These are phyloP conservation scores for Xanthia icteritia DNA, from an alignment of 2,888 invertebrate genomes.

Conservation along the genomic window DNA sequence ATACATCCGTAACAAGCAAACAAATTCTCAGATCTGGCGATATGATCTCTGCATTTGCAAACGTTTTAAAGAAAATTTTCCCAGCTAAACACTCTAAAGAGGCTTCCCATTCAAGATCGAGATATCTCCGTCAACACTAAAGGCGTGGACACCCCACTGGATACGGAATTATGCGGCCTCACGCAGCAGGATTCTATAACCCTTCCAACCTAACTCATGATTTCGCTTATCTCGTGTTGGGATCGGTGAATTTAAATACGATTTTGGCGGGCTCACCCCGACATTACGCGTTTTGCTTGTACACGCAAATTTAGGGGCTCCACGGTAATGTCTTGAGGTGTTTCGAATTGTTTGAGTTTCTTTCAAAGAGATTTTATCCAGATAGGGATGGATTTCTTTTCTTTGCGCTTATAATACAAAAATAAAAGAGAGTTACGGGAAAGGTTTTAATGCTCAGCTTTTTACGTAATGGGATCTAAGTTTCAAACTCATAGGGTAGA, in stretches of 20 bases:
- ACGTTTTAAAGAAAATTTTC: conserved; percentile 68
- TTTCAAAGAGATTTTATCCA: conserved; percentile 67
- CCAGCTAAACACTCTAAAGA: conserved; percentile 65
- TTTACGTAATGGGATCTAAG: conserved; percentile 55
- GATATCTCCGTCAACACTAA: conserved; percentile 72
- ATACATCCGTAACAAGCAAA: conserved; percentile 55
- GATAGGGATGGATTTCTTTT: conserved; percentile 67
- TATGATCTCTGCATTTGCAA: conserved; percentile 66
- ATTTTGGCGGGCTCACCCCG: conserved; percentile 83
- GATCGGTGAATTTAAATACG: conserved; percentile 89
- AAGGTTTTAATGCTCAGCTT: conserved; percentile 50
- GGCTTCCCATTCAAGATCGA: conserved; percentile 72
- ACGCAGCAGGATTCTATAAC: conserved; percentile 87
- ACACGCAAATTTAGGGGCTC: conserved; percentile 80
- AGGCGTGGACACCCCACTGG: conserved; percentile 78
- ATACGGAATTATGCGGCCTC: conserved; percentile 88
- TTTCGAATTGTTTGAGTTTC: conserved; percentile 77
- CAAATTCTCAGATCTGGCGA: conserved; percentile 62
- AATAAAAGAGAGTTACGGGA: conserved; percentile 47
- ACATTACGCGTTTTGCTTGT: conserved; percentile 81
- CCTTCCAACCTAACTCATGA: conserved; percentile 88
- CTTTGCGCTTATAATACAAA: conserved; percentile 53
- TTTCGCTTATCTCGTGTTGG: conserved; percentile 87
- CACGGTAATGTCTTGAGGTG: conserved; percentile 76
- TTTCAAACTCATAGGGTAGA: conserved; percentile 39